Conservation (phyloP, 2,888 invertebrate species). For the Synergus itoensis region DNA sequence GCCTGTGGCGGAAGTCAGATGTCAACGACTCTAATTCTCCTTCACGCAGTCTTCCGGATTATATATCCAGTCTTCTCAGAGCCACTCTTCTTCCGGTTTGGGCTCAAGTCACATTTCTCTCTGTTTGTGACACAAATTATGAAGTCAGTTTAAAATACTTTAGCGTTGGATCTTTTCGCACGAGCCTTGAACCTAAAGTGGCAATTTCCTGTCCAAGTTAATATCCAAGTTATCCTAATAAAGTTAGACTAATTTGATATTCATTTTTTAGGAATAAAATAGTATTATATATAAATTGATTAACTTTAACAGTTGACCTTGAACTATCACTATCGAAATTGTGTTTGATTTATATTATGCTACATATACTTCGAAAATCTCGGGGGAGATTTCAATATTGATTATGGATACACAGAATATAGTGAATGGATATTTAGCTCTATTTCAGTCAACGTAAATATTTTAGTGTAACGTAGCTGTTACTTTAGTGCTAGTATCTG, state of each 20-base stretch:
- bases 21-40: slow-evolving; percentile 5
- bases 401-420: slow-evolving; percentile 13
- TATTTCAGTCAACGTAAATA: slow-evolving; percentile 13
- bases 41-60: neutral
- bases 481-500: neutral
- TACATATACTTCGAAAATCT: slow-evolving; percentile 3
- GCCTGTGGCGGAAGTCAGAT: neutral
- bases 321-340: slow-evolving; percentile 1
- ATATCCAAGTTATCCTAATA: neutral
- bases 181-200: neutral
- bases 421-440: slow-evolving; percentile 20
- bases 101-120: neutral
- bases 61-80: neutral
- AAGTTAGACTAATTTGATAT: neutral
- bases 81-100: neutral
- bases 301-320: neutral
- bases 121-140: slow-evolving; percentile 15
- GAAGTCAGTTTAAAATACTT: slow-evolving; percentile 9
- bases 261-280: neutral
- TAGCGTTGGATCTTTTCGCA: neutral
- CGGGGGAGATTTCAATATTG: slow-evolving; percentile 9
- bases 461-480: slow-evolving; percentile 15
- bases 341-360: slow-evolving; percentile 11
- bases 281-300: neutral
- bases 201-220: neutral